These are phyloP conservation scores for Amblyopsis rosae DNA, from an alignment of 2,113 vertebrate species.

Conservation along the genomic window DNA sequence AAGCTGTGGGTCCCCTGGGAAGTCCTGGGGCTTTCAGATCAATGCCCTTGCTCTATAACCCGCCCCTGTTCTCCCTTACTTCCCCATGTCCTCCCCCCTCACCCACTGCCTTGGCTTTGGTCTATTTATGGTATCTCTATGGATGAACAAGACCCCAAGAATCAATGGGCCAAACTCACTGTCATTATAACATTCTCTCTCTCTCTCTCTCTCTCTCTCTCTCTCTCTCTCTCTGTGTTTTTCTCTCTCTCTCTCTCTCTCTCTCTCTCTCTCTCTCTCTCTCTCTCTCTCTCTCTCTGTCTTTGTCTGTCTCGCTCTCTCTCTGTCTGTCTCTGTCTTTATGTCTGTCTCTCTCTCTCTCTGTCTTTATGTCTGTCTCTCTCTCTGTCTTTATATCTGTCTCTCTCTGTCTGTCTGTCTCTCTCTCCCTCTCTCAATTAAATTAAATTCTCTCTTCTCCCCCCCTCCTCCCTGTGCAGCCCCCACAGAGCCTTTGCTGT, in stretches of 20 bases:
- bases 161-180: slow-evolving; percentile 65
- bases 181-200: slow-evolving; percentile 12
- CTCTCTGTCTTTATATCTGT: too few relatives aligned
- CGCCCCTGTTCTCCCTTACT: slow-evolving; percentile 28
- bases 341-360: slow-evolving; percentile 8
- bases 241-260: slow-evolving; percentile 7
- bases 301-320: slow-evolving; percentile 8
- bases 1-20: slow-evolving; percentile 60
- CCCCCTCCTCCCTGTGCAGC: slow-evolving; percentile 79
- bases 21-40: slow-evolving; percentile 55
- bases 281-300: slow-evolving; percentile 9
- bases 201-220: slow-evolving; percentile 1
- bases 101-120: slow-evolving; percentile 58
- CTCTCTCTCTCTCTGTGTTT: slow-evolving; percentile 6
- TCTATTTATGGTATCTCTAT: slow-evolving; percentile 68
- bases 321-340: background rate
- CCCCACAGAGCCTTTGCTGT: slow-evolving; percentile 95
- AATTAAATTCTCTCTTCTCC: slow-evolving; percentile 59
- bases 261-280: slow-evolving; percentile 7
- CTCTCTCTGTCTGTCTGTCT: slow-evolving; percentile 4
- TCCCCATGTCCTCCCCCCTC: slow-evolving; percentile 39
- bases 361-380: slow-evolving; percentile 32
- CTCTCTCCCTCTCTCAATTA: slow-evolving; percentile 8
- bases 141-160: slow-evolving; percentile 58
- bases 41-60: slow-evolving; percentile 49